Evolutionary conservation across 2,888 invertebrate species (phyloP).

Genomic region (Smittia aterrima): DNA sequence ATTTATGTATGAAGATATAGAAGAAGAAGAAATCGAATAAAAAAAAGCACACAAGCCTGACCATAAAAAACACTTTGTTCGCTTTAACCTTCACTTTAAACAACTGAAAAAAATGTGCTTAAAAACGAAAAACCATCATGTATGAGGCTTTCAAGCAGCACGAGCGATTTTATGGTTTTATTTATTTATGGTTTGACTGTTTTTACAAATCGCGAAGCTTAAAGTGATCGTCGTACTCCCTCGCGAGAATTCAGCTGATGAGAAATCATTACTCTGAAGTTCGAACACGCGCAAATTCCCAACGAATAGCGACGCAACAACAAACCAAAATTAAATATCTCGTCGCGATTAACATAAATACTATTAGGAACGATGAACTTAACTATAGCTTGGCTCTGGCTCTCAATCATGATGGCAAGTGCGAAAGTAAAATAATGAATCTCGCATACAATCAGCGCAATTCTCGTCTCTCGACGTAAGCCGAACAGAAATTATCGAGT

Average conservation of each 20-base stretch:
- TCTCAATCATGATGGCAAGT: neutral
- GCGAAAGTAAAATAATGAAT: neutral
- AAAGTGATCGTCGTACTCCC: neutral
- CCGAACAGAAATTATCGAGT: neutral
- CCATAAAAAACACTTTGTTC: conserved; percentile 40
- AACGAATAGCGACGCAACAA: conserved; percentile 10
- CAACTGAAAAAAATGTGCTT: conserved; percentile 31
- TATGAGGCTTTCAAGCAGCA: conserved; percentile 15
- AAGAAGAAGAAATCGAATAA: neutral
- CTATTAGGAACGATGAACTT: conserved; percentile 40
- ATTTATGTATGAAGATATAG: neutral
- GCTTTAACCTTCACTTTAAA: conserved; percentile 39
- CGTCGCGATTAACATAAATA: conserved; percentile 38
- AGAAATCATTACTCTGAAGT: neutral
- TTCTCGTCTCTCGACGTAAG: neutral
- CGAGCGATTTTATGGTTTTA: conserved; percentile 38
- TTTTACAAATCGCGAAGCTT: conserved; percentile 6
- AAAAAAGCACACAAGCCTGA: conserved; percentile 24
- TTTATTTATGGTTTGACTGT: conserved; percentile 27
- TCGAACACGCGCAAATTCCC: conserved; percentile 15
- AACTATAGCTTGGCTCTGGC: conserved; percentile 18
- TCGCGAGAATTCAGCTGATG: conserved; percentile 21
- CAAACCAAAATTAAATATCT: conserved; percentile 24
- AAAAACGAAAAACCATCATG: conserved; percentile 36
- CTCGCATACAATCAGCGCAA: neutral